These are phyloP conservation scores for Zosterops lateralis DNA, from an alignment of 2,113 vertebrate species.

Conservation along the genomic window DNA sequence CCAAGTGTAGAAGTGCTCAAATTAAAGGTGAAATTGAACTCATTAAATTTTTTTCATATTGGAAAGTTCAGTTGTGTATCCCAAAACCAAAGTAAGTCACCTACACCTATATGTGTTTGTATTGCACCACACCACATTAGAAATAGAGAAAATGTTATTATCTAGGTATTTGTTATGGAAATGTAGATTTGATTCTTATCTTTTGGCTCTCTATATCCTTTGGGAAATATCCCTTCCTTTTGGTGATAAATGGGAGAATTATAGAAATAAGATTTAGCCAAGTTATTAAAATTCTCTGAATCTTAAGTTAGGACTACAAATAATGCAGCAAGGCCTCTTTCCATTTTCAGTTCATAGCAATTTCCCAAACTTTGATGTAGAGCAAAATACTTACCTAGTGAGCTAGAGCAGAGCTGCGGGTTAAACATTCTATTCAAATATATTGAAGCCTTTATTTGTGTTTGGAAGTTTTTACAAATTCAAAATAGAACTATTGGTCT, in stretches of 20 bases:
- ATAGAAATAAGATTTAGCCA: neutral
- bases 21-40: slow-evolving; percentile 47
- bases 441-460: neutral
- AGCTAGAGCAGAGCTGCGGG: accelerated
- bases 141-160: neutral
- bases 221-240: neutral
- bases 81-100: slow-evolving; percentile 34
- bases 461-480: neutral
- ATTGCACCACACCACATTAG: neutral
- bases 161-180: slow-evolving; percentile 6
- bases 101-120: slow-evolving; percentile 43
- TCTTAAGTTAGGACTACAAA: neutral
- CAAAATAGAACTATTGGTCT: neutral
- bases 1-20: neutral
- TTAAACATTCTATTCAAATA: neutral
- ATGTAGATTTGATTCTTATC: neutral
- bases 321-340: neutral
- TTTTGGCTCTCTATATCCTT: neutral
- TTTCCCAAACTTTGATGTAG: neutral
- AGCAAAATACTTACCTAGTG: neutral
- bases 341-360: neutral
- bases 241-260: neutral
- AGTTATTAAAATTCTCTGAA: neutral
- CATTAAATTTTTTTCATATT: slow-evolving; percentile 21
- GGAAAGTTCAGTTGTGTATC: slow-evolving; percentile 18